Evolutionary conservation across 2,113 vertebrate genomes (phyloP).

Genomic region (Burhinus oedicnemus): DNA sequence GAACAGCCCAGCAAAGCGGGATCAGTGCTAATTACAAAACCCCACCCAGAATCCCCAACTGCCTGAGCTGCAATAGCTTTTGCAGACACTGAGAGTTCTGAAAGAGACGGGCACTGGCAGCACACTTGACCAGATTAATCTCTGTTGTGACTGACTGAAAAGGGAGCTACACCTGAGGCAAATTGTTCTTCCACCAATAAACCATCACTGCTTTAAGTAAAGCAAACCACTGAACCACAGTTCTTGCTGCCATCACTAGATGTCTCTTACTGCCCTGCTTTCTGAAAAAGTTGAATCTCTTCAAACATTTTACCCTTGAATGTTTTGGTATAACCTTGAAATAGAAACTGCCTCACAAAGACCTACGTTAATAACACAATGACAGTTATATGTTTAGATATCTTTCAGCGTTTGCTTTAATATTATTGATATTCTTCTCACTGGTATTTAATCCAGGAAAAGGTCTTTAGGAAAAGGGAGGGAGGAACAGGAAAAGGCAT

Average conservation of each 20-base stretch:
- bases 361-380: not conserved
- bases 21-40: not conserved
- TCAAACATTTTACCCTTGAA: conserved; percentile 24
- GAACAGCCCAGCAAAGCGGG: not conserved
- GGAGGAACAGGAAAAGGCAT: not conserved
- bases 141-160: conserved; percentile 1
- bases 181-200: not conserved
- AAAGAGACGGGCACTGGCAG: not conserved
- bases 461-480: not conserved
- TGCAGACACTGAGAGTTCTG: not conserved
- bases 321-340: conserved; percentile 19
- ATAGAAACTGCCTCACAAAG: not conserved
- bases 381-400: not conserved
- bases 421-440: not conserved
- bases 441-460: conserved; percentile 8
- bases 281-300: not conserved
- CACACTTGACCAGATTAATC: conserved; percentile 6
- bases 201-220: not conserved
- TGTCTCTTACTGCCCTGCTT: conserved; percentile 44
- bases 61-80: not conserved
- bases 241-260: conserved; percentile 39
- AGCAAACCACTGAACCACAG: conserved; percentile 4
- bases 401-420: not conserved
- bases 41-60: not conserved
- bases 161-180: not conserved